Base-by-base conservation (phyloP, 2,888 invertebrate species). In the Malacosoma neustria region DNA sequence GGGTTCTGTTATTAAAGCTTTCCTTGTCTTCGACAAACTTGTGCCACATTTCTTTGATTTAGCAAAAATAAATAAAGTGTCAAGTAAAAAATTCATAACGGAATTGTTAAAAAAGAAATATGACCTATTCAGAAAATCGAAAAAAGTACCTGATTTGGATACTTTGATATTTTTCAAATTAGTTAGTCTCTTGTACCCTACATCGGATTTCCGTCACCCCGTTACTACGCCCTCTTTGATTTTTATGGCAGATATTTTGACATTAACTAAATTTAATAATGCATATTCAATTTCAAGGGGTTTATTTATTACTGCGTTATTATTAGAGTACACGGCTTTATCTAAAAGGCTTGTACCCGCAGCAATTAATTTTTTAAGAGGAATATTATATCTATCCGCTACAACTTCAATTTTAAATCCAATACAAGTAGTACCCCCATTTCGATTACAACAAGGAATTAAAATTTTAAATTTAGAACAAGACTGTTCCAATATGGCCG, bases 161-260 rank as follows among this genome's bases (percentile, higher is more conserved):
- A 91, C 90, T 57, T 67, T 97, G 30, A 77, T 96, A 46, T 91
- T 95, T 60, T 91, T 98, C 42, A 96, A 97, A 77, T 61, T 96
- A 45, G 88, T 95, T 3, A 91, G 93, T 4, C 72, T 93, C 32
- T 65, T 98, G 37, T 98, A 94, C 73, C 93, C 97, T 1, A 92
- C 96, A 0, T 96, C 97, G 0, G 98, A 98, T 75, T 95, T 93
- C 65, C 87, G 92, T 30, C 98, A 98, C 87, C 92, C 92, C 0
- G 90, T 98, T 3, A 92, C 93, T n/a, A 95, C 95, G 9, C 96
- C 97, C n/a, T 85, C 87, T 51, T 84, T 94, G 50, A 84, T 94
- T 45, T 95, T 97, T 52, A 93, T 97, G 76, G 89, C 92, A 30
- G 92, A 96, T 68, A 92, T 97, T 57, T 70, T 95, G 51, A 85